phyloP scores from a whole-genome alignment of 2,113 vertebrate species.

The Tachysurus fulvidraco region DNA sequence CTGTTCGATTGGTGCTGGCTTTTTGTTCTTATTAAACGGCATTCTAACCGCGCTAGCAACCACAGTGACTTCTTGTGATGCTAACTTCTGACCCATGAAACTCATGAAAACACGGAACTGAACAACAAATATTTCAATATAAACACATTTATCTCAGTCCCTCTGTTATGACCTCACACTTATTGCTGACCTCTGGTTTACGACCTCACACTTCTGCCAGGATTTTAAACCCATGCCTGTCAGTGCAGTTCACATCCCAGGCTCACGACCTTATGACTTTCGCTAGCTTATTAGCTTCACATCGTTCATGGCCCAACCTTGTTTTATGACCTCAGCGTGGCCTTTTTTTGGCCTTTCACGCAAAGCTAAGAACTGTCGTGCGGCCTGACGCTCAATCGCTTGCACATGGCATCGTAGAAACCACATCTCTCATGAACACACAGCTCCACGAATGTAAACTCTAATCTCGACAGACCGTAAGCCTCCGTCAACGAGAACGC shows the following conservation, averaged over 20 bases:
- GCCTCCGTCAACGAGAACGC: neutral
- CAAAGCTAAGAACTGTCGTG: neutral
- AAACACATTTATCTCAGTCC: neutral
- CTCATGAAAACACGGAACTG: neutral
- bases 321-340: conserved; percentile 29
- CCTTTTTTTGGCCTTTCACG: neutral
- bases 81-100: neutral
- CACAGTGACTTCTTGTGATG: neutral
- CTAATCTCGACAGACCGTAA: neutral
- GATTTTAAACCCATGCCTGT: conserved; percentile 27
- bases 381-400: neutral
- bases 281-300: conserved; percentile 5
- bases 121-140: neutral
- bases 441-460: neutral
- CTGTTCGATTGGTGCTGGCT: neutral
- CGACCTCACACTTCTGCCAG: conserved; percentile 28
- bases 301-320: conserved; percentile 19
- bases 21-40: neutral
- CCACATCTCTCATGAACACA: neutral
- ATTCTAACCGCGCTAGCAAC: neutral
- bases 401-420: neutral
- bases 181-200: conserved; percentile 33
- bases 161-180: neutral
- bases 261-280: conserved; percentile 20
- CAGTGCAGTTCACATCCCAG: conserved; percentile 1